Conservation (phyloP, 1,140 invertebrate genomes). For the Pogonognathellus flavescens region DNA sequence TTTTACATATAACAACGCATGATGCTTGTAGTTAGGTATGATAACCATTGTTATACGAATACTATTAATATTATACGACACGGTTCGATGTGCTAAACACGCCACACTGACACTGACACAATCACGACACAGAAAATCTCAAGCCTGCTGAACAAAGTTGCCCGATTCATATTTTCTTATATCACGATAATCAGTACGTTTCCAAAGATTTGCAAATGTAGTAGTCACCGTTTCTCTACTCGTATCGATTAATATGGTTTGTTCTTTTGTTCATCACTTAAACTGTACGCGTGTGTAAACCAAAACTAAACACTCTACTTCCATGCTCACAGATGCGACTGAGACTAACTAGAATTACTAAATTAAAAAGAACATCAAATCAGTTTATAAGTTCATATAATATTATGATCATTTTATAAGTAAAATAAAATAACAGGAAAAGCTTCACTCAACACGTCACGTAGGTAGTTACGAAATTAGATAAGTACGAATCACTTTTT, state of each 20-base stretch:
- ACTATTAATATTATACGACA: too few species aligned
- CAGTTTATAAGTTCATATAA: neutral
- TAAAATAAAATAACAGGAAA: constrained; percentile 47
- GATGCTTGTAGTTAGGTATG: neutral
- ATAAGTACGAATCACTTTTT: constrained; percentile 31
- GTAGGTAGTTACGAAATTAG: constrained; percentile 43
- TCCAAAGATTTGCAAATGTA: constrained; percentile 8
- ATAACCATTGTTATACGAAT: too few species aligned
- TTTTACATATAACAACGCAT: constrained; percentile 27
- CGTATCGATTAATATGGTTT: constrained; percentile 6
- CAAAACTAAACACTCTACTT: constrained; percentile 17
- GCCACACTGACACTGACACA: neutral
- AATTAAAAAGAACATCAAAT: constrained; percentile 24
- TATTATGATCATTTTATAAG: constrained; percentile 21
- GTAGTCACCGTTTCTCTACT: neutral
- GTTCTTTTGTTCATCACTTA: neutral
- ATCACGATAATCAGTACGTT: constrained; percentile 20
- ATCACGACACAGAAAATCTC: neutral
- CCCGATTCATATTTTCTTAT: constrained; percentile 18
- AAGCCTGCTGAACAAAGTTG: constrained; percentile 18
- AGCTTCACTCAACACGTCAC: constrained; percentile 34
- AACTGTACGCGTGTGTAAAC: neutral
- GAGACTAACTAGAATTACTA: constrained; percentile 16
- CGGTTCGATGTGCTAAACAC: too few species aligned
- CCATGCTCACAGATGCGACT: constrained; percentile 14